Conservation (phyloP, 2,888 invertebrate genomes). For the Euplexia lucipara region DNA sequence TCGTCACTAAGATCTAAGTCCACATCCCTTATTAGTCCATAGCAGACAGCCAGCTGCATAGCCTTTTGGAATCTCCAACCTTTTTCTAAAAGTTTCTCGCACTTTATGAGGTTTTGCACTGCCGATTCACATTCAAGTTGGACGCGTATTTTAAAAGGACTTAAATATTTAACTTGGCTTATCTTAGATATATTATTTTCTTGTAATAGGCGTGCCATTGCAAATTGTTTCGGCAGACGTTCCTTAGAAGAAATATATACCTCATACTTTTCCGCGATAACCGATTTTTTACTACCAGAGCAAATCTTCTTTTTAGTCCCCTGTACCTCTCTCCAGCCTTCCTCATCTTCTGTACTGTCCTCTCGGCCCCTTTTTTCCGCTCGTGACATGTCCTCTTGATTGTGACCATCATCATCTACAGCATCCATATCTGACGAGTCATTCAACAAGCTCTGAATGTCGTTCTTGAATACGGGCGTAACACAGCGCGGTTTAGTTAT, state of each 20-base stretch:
- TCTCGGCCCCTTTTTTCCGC: conserved; percentile 4
- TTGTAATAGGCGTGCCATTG: conserved; percentile 4
- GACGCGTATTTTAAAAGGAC: conserved; percentile 11
- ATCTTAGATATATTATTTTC: background rate
- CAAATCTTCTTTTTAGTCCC: background rate
- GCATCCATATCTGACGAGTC: conserved; percentile 2
- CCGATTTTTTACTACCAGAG: background rate
- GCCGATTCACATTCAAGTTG: conserved; percentile 4
- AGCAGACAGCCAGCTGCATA: conserved; percentile 4
- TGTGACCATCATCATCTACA: background rate
- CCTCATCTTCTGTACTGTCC: conserved; percentile 5
- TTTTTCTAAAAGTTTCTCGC: background rate
- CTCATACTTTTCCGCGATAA: conserved; percentile 4
- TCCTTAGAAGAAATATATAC: conserved; percentile 5
- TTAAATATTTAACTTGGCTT: conserved; percentile 3
- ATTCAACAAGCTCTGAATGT: background rate
- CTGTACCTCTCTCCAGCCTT: conserved; percentile 5
- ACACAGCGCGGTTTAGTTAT: background rate
- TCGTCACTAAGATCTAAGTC: conserved; percentile 21
- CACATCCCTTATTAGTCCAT: conserved; percentile 23
- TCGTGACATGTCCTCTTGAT: background rate
- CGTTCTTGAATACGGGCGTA: background rate
- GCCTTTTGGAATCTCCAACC: too few relatives aligned
- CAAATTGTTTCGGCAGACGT: conserved; percentile 15
- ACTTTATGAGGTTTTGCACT: background rate